Evolutionary conservation across 2,797 vertebrate species (phyloP), one percentile per base, ranked within the genome.

Genomic region (Rhynchotus rufescens): DNA sequence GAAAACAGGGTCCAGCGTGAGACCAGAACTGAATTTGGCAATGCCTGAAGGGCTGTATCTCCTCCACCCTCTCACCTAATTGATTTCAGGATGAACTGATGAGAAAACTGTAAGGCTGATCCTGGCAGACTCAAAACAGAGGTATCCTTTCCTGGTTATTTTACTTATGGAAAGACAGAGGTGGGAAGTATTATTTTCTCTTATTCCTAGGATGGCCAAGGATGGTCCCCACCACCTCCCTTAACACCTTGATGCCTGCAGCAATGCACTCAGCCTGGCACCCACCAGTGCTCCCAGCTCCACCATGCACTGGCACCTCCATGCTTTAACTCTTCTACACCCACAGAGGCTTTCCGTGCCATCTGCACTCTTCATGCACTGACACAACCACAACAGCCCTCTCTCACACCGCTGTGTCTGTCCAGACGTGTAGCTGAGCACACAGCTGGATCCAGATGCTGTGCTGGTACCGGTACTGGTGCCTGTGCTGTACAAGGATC

Each of bases 331-430:
- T 44, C 21, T 42, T 28, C 30, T 60, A 38, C 8, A 7, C 12
- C 28, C 19, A 3, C 30, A 2, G 5, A 32, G 60, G 44, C 3
- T 45, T 62, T 36, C 47, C 68, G 21, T 72, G 21, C 40, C 26
- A 44, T 12, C 16, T 32, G 7, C 12, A 16, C 49, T 36, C 12
- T 56, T 56, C 52, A 19, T 56, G 52, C 52, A 54, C 26, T 44
- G 47, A 5, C 52, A 6, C 30, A 30, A 1, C 45, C 2, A 0
- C 28, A 23, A 8, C 14, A 12, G 52, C 15, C 10, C 40, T 26
- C 32, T 10, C 68, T 54, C 23, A 34, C 30, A 38, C 11, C 42
- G 15, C 52, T 19, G 3, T 2, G 0, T 32, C 42, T 42, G 52
- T n/a, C 61, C 36, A 19, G 9, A 3, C 0, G 0, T 42, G 47